Base-by-base conservation (phyloP, 1,140 invertebrate genomes). In the Aporrectodea caliginosa region DNA sequence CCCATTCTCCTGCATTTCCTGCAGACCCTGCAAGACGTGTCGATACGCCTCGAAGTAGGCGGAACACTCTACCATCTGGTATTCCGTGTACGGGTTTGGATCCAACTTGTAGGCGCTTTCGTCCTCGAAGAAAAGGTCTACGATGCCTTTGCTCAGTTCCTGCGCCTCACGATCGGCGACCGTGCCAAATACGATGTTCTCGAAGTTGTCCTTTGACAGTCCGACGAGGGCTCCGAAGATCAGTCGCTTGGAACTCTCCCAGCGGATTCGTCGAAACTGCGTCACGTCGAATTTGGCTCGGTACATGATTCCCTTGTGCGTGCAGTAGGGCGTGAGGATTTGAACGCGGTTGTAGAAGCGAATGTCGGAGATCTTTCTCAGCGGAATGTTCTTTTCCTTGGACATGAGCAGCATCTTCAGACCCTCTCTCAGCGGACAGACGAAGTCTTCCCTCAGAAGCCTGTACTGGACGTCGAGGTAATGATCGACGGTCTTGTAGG, bases 401-500 rank as follows among this genome's bases (percentile, higher is more conserved):
- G 43, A 58, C 22, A 22, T 69, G 0, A 32, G 71, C 81, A 88
- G 35, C 72, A 85, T 83, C 22, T 43, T 73, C 32, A 90, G 85
- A 35, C 88, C 89, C 27, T 86, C 81, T 75, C 89, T 78, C 22
- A 90, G 78, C n/a, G 89, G 88, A n/a, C 83, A 78, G 69, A 89
- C 79, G 69, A 89, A 88, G 82, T 95, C 94, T 88, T 95, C 93
- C 16, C 92, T 85, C 30, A 95, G 85, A 1, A 94, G 87, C 16
- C 92, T 87, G 84, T 93, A 94, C 82, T 95, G 94, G 0, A 92
- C 90, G 83, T 94, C 93, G 16, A 95, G 85, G 84, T 95, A 95
- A 82, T 94, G 91, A 33, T 93, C 89, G 0, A 91, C 87, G 84
- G 90, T 87, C 2, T 87, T 82, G 85, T 93, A 94, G 0, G 86